Evolutionary conservation across 2,888 invertebrate species (phyloP), one percentile per base, ranked within the genome.

Genomic region (Julus scanicus): DNA sequence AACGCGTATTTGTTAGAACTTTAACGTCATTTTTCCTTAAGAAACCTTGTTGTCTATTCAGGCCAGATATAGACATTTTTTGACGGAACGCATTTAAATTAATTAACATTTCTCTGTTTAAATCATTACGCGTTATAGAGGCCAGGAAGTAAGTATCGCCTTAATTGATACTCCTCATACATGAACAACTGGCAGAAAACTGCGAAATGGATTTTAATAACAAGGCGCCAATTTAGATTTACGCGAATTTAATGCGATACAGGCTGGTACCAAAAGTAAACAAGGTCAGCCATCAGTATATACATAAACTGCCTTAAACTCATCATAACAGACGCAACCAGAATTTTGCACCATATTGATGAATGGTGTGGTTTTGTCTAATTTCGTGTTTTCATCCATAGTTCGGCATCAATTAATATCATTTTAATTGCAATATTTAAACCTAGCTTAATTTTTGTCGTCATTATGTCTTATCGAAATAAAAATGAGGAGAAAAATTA

Each of bases 81-180:
- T 15, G 53, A 53, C 53, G 15, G 6, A 53, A 53, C 53, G 53
- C 53, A 53, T 53, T 53, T 53, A 53, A 53, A 53, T 53, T 53
- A 53, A 53, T 53, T 53, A 53, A 53, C 53, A 53, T 53, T 53
- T 53, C 53, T 53, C 0, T 53, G 53, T 53, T 53, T 53, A 53
- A 53, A 53, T 53, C 53, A 53, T 53, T 53, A 53, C 53, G 53
- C 53, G 53, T 53, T 53, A 53, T 53, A 53, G 53, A 53, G 53
- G 53, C 17, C 53, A 15, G 17, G 15, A 53, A 13, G 17, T 53
- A 13, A 53, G 17, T 53, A 53, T 53, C 53, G 1, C 15, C 17
- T 53, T 53, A 53, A 53, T 53, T 53, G 15, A 53, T 53, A 53
- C 2, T 3, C 17, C 53, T 13, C 15, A 53, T 53, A 15, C 53